Base-by-base conservation (phyloP, 2,888 invertebrate species). In the Linhomoeus sp. region DNA sequence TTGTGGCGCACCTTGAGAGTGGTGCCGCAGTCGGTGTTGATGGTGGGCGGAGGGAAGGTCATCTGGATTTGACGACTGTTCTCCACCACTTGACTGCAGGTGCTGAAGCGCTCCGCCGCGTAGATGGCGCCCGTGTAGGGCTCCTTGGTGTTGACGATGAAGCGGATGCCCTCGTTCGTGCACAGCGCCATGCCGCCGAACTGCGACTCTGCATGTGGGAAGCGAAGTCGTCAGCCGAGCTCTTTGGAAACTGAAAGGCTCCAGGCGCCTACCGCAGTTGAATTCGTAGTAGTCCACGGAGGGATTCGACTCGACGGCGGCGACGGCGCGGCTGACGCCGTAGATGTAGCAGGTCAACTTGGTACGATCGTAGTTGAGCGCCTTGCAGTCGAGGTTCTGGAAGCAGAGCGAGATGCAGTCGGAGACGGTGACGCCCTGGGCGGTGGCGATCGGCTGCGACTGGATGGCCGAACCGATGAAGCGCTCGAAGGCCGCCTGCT, bases 101-200 rank as follows among this genome's bases (percentile, higher is more conserved):
- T 61, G 26, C 59, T 55, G 56, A 63, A 63, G 44, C 63, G 52
- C 50, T 63, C 63, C 24, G 64, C 63, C 25, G 63, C 63, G 50
- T 63, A 63, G 45, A 63, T 63, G 48, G 63, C 63, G 41, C 63
- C 63, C 22, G 63, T 63, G 56, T 63, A 63, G 15, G 63, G 63
- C 43, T 63, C 63, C 50, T 64, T 64, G 47, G 63, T 63, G 55
- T 63, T 63, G 48, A 63, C 62, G 49, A 64, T 64, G 56, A 63
- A 63, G 14, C 62, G 55, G 48, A 63, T 63, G 48, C 63, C 63
- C 42, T 63, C 63, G 52, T 64, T 63, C 26, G 63, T 63, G 52
- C 63, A 63, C 41, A 64, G 52, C 23, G 63, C 63, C 63, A 63
- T 63, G 45, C 63, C 63, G 29, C 63, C 63, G 51, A 63, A 63